Evolutionary conservation across 2,797 vertebrate genomes (phyloP), one percentile per base, ranked within the genome.

Genomic region (Fringilla coelebs): DNA sequence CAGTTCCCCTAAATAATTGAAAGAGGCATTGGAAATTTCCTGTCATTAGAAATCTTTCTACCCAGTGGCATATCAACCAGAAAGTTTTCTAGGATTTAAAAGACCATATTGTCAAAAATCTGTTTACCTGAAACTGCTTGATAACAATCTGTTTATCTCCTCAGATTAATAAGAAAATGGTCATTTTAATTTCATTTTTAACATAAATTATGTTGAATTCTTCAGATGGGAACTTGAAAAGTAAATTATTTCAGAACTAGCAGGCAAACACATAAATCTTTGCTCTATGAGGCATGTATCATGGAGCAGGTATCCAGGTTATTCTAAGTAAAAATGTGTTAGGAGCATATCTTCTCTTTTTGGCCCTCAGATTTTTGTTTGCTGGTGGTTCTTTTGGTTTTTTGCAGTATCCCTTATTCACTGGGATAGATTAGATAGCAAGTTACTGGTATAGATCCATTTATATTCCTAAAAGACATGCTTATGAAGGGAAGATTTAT

Each of bases 231-330:
- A 49, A 43, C 34, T 38, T 81, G 48, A 78, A 80, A 89, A 89
- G 20, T 31, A 74, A 93, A 75, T 15, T 20, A 25, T 65, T 90
- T 85, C 17, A 61, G 52, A 83, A 34, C 31, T 18, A 77, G 40
- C 14, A 78, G 55, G 48, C 55, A 49, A 75, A 62, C 8, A 26
- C 11, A 8, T 26, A 34, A 70, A 9, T 88, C 29, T 77, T 60
- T 68, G 17, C 17, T 55, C 31, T 61, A 0, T 41, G 79, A 78
- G 73, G 29, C 7, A 9, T 0, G 0, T 22, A 11, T 34, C 3
- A 4, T 70, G 48, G 51, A 84, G n/a, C 29, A 79, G 29, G 18
- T 76, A 55, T 20, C 29, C 34, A 32, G 25, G 9, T 73, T 57
- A 45, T 52, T 79, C 25, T 17, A 29, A 63, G 38, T 38, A 75